These are phyloP conservation scores for Serinus canaria DNA, from an alignment of 2,113 vertebrate species.

Conservation along the genomic window DNA sequence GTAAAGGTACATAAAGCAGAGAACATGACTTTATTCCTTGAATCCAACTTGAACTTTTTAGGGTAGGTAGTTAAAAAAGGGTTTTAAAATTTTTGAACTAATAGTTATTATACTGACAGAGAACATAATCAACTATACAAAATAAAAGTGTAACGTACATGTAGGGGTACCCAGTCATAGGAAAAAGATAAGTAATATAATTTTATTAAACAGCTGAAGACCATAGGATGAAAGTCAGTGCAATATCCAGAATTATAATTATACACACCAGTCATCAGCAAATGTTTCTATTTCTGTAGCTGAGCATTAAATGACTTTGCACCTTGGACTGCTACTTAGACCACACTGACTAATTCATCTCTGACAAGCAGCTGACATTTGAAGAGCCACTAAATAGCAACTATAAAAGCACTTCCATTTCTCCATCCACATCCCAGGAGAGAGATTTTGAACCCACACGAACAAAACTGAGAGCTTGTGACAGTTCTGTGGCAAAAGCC, in stretches of 20 bases:
- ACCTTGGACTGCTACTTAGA: slow-evolving; percentile 19
- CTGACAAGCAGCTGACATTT: background rate
- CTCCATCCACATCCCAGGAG: background rate
- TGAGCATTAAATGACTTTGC: slow-evolving; percentile 18
- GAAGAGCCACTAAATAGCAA: background rate
- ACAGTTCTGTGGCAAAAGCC: background rate
- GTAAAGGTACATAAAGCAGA: background rate
- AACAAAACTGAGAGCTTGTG: background rate
- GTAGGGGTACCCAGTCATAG: background rate
- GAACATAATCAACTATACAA: background rate
- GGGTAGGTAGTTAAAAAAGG: background rate
- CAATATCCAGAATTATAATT: background rate
- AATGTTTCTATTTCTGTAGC: slow-evolving; percentile 11
- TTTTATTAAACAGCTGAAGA: background rate
- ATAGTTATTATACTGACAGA: background rate
- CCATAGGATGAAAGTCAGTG: background rate
- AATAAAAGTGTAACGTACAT: background rate
- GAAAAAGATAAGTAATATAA: background rate
- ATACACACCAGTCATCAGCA: background rate
- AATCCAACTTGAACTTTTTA: background rate
- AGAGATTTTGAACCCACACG: background rate
- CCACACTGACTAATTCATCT: background rate
- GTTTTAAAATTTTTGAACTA: background rate
- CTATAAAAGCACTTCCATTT: background rate
- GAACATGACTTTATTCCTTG: background rate